Evolutionary conservation across 2,888 invertebrate species (phyloP).

Genomic region (Drosophila buzzatii): DNA sequence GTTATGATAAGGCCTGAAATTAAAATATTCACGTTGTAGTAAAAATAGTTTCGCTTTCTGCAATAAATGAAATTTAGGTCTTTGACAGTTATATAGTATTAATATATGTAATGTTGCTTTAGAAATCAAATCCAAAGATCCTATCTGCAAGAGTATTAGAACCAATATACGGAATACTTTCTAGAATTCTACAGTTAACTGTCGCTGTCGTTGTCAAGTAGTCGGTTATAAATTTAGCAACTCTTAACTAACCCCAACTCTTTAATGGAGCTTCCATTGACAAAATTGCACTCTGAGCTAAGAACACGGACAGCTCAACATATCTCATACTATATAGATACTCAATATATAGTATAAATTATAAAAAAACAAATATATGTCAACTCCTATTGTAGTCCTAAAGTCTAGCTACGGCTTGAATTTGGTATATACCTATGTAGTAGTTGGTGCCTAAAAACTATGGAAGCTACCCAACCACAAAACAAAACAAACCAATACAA

Average conservation of each 20-base stretch:
- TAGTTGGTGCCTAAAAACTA: constrained; percentile 48
- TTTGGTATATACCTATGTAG: constrained; percentile 26
- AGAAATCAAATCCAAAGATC: not conserved
- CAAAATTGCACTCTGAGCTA: constrained; percentile 7
- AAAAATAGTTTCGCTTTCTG: no score
- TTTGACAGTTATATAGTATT: not conserved
- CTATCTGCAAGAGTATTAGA: constrained; percentile 1
- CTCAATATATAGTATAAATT: not conserved
- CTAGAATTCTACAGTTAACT: constrained; percentile 13
- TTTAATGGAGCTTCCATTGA: not conserved
- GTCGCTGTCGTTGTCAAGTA: constrained; percentile 20
- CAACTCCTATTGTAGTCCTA: constrained; percentile 19
- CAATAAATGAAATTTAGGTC: not conserved
- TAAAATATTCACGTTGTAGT: no score
- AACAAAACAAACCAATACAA: not conserved
- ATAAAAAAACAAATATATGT: no score
- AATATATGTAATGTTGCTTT: not conserved
- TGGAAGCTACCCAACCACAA: constrained; percentile 8
- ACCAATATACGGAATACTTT: constrained; percentile 6
- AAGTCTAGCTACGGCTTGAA: constrained; percentile 11
- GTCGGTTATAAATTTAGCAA: constrained; percentile 22
- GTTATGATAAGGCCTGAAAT: not conserved
- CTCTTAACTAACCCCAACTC: constrained; percentile 23
- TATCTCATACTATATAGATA: constrained; percentile 12
- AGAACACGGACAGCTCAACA: constrained; percentile 15